phyloP scores from a whole-genome alignment of 2,113 vertebrate species.

The Burhinus oedicnemus region DNA sequence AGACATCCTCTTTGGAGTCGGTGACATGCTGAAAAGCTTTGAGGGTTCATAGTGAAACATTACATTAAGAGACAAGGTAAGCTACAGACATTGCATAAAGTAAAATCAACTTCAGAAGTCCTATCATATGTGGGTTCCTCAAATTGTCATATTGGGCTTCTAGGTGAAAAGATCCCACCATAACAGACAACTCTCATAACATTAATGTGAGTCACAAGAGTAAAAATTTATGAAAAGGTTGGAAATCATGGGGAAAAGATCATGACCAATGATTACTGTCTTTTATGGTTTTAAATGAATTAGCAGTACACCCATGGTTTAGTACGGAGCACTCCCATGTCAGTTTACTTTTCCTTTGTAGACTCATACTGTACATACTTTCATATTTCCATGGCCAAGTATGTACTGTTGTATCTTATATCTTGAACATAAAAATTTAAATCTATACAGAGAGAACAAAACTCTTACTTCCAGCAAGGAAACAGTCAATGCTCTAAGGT shows the following conservation, averaged over 20 bases:
- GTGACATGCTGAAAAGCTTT: not conserved
- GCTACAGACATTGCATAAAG: not conserved
- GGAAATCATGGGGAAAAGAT: constrained; percentile 22
- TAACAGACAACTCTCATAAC: not conserved
- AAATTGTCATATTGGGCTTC: not conserved
- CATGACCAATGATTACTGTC: not conserved
- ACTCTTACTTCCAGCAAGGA: not conserved
- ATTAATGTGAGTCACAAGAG: constrained; percentile 23
- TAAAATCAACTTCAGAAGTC: not conserved
- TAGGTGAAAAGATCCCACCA: not conserved
- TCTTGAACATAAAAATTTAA: not conserved
- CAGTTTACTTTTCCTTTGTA: not conserved
- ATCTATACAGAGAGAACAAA: not conserved
- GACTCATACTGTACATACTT: not conserved
- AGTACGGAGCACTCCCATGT: not conserved
- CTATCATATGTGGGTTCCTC: not conserved
- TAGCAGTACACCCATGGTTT: not conserved
- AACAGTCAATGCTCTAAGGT: not conserved
- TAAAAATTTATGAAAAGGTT: constrained; percentile 33
- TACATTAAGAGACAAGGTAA: not conserved
- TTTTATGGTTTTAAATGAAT: constrained; percentile 7
- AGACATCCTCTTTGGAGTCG: not conserved
- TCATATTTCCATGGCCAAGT: not conserved
- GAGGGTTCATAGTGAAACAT: not conserved
- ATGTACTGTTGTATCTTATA: not conserved